Evolutionary conservation across 2,113 vertebrate genomes (phyloP), one percentile per base, ranked within the genome.

Genomic region (Castor canadensis): DNA sequence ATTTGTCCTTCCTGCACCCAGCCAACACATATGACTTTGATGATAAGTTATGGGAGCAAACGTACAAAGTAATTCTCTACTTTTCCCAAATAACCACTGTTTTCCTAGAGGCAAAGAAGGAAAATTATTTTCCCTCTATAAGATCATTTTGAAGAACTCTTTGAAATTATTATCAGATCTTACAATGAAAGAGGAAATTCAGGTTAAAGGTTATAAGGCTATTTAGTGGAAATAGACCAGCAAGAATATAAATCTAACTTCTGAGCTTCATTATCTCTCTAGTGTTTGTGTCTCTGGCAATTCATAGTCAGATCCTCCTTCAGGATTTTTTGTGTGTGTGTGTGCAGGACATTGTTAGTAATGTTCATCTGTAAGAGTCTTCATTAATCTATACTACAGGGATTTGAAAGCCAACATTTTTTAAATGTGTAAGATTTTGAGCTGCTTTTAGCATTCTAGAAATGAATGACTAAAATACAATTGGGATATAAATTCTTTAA

Each of bases 401-500:
- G 85, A 91, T 81, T 35, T 88, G 86, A 40, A 24, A 28, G 35
- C 77, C 4, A 5, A 69, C 0, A 2, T 6, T 82, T 96, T 67
- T 38, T 76, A 49, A 84, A 49, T 56, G 15, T 81, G 8, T 72
- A 79, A 62, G 32, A 60, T 43, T 92, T n/a, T 79, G 56, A 54
- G 11, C 17, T 49, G 90, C 69, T 66, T 11, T 76, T 54, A 52
- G 22, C 85, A 32, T 75, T 32, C 16, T 28, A 35, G 28, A 75
- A 66, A 72, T 49, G 9, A 91, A 79, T 80, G 43, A 83, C 52
- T 93, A 71, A 94, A 92, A 64, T 49, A 26, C 1, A 84, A 26
- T 19, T 56, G 11, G 20, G 26, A 49, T 45, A 5, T n/a, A 82
- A 89, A 93, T 66, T 82, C 38, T 71, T 94, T 89, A 82, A 94